A percentile compares a stretch with the other conserved stretches of the same genome.
Conservation (phyloP, 2,797 vertebrate genomes). For the Brachyalestes nurse region DNA sequence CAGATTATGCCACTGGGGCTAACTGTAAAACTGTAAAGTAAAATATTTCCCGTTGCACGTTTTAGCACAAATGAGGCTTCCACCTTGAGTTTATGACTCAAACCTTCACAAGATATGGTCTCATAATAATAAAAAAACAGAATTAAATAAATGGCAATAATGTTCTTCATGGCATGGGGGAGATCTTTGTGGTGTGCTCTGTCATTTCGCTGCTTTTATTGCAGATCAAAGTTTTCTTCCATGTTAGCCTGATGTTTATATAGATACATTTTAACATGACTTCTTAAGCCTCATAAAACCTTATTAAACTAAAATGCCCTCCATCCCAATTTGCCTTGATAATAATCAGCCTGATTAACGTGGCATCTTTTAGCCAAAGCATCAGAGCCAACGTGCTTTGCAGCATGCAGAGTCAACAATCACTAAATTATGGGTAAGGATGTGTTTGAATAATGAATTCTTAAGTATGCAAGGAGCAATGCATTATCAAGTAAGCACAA, state of each 20-base stretch:
- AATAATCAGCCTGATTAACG: slow-evolving; percentile 15
- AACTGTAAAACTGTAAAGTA: no score
- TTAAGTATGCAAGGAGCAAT: slow-evolving; percentile 17
- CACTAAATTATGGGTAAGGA: slow-evolving; percentile 15
- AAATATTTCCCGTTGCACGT: no score
- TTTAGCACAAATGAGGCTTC: neutral
- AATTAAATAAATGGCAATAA: neutral
- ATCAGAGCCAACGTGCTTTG: neutral
- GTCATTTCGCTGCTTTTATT: neutral
- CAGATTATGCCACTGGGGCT: no score
- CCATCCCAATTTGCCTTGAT: slow-evolving; percentile 15
- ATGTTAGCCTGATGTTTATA: neutral
- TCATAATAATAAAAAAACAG: neutral
- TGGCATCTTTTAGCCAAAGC: slow-evolving; percentile 38
- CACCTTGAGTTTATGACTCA: neutral
- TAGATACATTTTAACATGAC: slow-evolving; percentile 2
- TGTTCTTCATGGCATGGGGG: neutral
- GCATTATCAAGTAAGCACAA: slow-evolving; percentile 8
- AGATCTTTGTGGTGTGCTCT: neutral
- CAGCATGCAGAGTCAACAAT: slow-evolving; percentile 25
- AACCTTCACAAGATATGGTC: neutral
- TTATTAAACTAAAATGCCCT: neutral
- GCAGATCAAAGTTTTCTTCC: slow-evolving; percentile 1
- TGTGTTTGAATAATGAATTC: slow-evolving; percentile 28
- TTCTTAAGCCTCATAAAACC: slow-evolving; percentile 25